These are phyloP conservation scores for Teinopalpus imperialis DNA, from an alignment of 2,888 invertebrate species.

Conservation along the genomic window DNA sequence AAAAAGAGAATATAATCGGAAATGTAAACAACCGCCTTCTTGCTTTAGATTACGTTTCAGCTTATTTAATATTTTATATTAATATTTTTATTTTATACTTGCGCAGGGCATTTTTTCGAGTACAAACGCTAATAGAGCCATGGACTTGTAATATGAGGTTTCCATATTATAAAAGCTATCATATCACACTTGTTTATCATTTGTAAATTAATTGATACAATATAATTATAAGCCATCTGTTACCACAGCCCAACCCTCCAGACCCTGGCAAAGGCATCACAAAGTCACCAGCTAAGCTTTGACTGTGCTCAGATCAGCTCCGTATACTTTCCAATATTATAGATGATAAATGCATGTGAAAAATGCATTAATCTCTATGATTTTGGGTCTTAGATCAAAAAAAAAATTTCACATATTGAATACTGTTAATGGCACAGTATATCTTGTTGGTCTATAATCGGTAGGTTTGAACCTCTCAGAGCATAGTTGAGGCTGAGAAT, in stretches of 20 bases:
- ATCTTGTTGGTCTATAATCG: not conserved
- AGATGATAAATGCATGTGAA: slow-evolving; percentile 36
- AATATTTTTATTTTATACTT: no score
- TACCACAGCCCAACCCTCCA: slow-evolving; percentile 53
- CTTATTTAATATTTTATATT: no score
- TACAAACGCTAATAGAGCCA: no score
- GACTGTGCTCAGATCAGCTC: slow-evolving; percentile 48
- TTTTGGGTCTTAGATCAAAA: slow-evolving; percentile 37
- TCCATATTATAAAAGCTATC: no score
- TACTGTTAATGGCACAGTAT: slow-evolving; percentile 28
- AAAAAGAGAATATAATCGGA: no score
- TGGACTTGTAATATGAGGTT: no score
- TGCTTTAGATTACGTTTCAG: no score
- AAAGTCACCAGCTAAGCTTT: slow-evolving; percentile 62
- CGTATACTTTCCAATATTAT: slow-evolving; percentile 45
- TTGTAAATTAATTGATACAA: no score
- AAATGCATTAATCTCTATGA: slow-evolving; percentile 40
- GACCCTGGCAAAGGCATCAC: slow-evolving; percentile 53
- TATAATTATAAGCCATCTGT: slow-evolving; percentile 49
- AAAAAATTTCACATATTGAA: slow-evolving; percentile 19
- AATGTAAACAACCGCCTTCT: no score
- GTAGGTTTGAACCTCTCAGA: slow-evolving; percentile 51
- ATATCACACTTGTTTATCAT: no score
- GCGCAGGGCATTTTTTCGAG: no score
- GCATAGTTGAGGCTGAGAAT: slow-evolving; percentile 65